Base-by-base conservation (phyloP, 2,888 invertebrate species). In the Cheilosia scutellata region DNA sequence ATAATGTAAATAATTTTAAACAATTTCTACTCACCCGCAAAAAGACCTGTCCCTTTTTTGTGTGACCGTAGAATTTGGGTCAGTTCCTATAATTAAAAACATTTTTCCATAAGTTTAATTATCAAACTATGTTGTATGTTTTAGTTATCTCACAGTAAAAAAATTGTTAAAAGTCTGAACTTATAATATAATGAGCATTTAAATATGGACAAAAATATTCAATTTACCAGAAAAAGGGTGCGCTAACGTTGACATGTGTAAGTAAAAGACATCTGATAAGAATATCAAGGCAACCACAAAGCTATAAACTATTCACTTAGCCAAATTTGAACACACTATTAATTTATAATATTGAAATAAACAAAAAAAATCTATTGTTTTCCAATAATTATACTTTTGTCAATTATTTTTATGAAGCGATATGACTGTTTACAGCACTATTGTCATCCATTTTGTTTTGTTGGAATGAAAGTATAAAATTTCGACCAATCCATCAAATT, bases 201-300 rank as follows among this genome's bases (percentile, higher is more conserved):
- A 63, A 40, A 53, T 29, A 71, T 25, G 47, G 31, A 29, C 40
- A 58, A 72, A 72, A 86, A 63, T 57, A 27, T 27, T 20, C 31
- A 68, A 82, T 44, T 87, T 88, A 89, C 89, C 88, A 87, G 89
- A 87, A 89, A 89, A 89, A 88, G 88, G 89, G 88, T 89, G 88
- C 88, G 89, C 84, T 89, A 88, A 82, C 82, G 89, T 87, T 82
- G 88, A 89, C 89, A 89, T 89, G 83, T 88, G 88, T 87, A 88
- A 84, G 75, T 80, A 86, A 75, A 82, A 65, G 80, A 87, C 88
- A 88, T 88, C 80, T 86, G 87, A 76, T 65, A 57, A 49, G 31
- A 71, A 57, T 58, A 33, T 55, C 9, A 47, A 40, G 25, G 31
- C 13, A 42, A 49, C 11, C 33, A 9, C 9, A 55, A 68, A 6